Conservation (phyloP, 2,797 vertebrate species). For the Choloepus didactylus region DNA sequence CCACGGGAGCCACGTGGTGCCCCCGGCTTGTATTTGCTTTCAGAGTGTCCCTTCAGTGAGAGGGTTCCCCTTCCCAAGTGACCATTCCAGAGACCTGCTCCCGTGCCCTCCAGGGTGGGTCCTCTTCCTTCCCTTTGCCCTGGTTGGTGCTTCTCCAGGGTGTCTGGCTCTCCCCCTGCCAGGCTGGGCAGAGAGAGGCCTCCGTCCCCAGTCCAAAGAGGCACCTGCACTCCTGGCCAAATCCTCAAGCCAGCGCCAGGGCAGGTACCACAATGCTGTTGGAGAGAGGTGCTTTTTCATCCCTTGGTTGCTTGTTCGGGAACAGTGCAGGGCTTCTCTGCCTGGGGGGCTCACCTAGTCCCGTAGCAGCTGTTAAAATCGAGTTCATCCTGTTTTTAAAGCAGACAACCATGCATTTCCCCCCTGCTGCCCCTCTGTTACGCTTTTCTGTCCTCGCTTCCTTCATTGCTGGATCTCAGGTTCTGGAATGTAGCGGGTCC, state of each 20-base stretch:
- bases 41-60: fast-evolving
- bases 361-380: not conserved
- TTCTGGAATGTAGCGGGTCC: not conserved
- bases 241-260: fast-evolving
- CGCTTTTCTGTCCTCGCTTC: not conserved
- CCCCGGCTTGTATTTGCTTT: not conserved
- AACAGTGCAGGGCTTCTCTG: not conserved
- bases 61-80: not conserved
- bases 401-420: not conserved
- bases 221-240: not conserved
- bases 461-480: not conserved
- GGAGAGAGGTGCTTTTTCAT: not conserved
- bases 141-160: not conserved
- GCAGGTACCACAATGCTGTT: fast-evolving
- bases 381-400: no score
- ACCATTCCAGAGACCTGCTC: not conserved
- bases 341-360: not conserved
- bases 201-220: not conserved
- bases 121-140: not conserved
- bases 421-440: not conserved
- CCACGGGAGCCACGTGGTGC: not conserved
- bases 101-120: not conserved
- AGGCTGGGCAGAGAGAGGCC: not conserved
- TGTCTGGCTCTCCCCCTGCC: not conserved
- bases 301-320: not conserved